These are phyloP conservation scores for Microtus ochrogaster DNA, from an alignment of 2,113 vertebrate genomes.

Conservation along the genomic window DNA sequence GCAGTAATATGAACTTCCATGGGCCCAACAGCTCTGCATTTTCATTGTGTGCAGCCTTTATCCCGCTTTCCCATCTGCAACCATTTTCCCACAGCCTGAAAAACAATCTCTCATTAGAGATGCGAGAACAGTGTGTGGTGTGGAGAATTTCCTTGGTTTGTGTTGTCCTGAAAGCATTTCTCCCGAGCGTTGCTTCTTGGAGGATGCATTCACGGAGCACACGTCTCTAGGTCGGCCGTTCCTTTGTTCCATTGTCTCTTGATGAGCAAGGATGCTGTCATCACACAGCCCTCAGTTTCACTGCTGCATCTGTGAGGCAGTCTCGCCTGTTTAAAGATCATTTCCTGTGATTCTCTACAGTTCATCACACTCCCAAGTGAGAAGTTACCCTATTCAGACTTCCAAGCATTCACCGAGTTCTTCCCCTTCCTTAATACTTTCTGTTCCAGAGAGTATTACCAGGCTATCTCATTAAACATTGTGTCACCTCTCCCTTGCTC, in stretches of 20 bases:
- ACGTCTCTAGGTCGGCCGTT: background rate
- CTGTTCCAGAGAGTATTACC: background rate
- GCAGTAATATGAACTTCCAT: background rate
- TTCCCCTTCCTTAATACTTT: background rate
- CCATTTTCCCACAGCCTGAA: background rate
- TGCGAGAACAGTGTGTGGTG: background rate
- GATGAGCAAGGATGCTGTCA: background rate
- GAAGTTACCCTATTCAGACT: slow-evolving; percentile 24
- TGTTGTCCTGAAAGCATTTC: slow-evolving; percentile 46
- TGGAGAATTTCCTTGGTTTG: slow-evolving; percentile 42
- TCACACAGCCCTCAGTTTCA: background rate
- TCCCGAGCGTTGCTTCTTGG: slow-evolving; percentile 1
- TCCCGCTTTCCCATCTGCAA: background rate
- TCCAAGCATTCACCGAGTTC: background rate
- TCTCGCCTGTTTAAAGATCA: background rate
- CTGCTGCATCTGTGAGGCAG: slow-evolving; percentile 6
- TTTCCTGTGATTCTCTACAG: slow-evolving; percentile 22
- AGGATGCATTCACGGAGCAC: background rate
- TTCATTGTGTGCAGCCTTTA: background rate
- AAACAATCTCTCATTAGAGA: background rate
- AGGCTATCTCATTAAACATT: background rate
- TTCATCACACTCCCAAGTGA: background rate
- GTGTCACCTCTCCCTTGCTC: background rate
- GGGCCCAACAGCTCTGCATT: background rate
- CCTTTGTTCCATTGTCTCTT: background rate